A percentile compares a stretch with the other conserved stretches of the same genome.
These are phyloP conservation scores for Hoplostethus mediterraneus DNA, from an alignment of 2,797 vertebrate genomes.

Conservation along the genomic window DNA sequence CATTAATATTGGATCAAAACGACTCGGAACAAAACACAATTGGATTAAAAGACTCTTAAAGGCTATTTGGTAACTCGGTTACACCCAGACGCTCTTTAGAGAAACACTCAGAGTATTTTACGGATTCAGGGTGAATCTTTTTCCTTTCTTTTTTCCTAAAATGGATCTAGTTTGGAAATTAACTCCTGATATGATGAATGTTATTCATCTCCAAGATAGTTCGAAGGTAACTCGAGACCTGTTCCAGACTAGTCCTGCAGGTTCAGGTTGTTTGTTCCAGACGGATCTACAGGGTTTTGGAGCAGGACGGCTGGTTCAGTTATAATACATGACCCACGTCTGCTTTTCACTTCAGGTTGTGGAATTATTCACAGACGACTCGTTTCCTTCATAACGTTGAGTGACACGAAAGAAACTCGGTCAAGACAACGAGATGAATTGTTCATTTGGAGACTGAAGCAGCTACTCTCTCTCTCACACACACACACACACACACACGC, in stretches of 20 bases:
- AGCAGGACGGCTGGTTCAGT: constrained; percentile 5
- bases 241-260: too few species aligned
- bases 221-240: too few species aligned
- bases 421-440: constrained; percentile 41
- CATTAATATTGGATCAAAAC: constrained; percentile 14
- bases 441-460: constrained; percentile 47
- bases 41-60: not conserved
- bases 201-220: too few species aligned
- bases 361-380: constrained; percentile 36
- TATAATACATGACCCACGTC: constrained; percentile 8
- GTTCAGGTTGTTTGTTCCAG: constrained; percentile 24
- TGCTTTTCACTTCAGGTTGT: constrained; percentile 38
- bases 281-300: constrained; percentile 12
- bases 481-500: not conserved
- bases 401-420: constrained; percentile 40
- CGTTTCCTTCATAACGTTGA: constrained; percentile 40
- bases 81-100: too few species aligned
- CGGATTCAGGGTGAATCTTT: too few species aligned
- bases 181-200: too few species aligned
- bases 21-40: too few species aligned
- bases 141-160: too few species aligned
- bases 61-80: not conserved
- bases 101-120: too few species aligned
- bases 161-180: too few species aligned
- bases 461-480: constrained; percentile 8